These are phyloP conservation scores for Myocastor coypus DNA, from an alignment of 2,113 vertebrate genomes.

Conservation along the genomic window DNA sequence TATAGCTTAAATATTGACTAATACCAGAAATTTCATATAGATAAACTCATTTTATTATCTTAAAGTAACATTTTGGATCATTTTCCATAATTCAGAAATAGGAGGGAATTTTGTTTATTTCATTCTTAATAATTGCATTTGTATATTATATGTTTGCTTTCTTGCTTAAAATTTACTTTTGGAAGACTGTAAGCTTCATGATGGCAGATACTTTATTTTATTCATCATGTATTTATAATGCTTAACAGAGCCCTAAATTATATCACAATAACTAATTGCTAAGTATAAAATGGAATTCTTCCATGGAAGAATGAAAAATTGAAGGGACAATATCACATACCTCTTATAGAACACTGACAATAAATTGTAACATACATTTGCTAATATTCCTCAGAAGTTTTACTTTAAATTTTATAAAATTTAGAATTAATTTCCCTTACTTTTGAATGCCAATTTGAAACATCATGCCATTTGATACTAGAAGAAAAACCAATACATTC, in stretches of 20 bases:
- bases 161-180: no score
- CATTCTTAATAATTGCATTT: no score
- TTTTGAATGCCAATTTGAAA: constrained; percentile 20
- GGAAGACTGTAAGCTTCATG: no score
- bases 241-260: neutral
- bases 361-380: no score
- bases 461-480: neutral
- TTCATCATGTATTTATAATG: no score
- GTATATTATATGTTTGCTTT: no score
- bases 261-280: neutral
- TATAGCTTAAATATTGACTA: neutral
- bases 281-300: constrained; percentile 24
- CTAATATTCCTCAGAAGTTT: no score
- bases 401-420: constrained; percentile 39
- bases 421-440: neutral
- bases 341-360: neutral
- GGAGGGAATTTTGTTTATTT: no score
- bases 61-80: neutral
- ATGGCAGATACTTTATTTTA: no score
- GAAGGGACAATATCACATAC: neutral
- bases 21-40: neutral
- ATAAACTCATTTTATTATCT: neutral
- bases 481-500: neutral
- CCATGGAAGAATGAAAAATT: neutral
- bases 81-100: neutral